Evolutionary conservation across 2,113 vertebrate species (phyloP), one percentile per base, ranked within the genome.

Genomic region (Lepidothrix coronata): DNA sequence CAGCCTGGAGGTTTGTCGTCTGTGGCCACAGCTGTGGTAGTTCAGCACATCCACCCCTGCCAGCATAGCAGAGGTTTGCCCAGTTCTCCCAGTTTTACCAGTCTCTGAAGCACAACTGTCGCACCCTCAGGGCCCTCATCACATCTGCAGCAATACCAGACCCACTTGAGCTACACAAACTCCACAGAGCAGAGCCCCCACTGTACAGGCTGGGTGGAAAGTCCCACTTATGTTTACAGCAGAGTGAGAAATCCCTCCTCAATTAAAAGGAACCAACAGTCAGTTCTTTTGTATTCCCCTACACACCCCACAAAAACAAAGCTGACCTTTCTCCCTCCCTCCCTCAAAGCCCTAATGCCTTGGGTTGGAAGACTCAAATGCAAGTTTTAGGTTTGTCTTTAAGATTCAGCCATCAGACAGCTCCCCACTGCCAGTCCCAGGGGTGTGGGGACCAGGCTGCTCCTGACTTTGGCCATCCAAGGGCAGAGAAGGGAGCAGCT

Each of bases 381-480:
- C 14, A 51, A 58, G 3, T 23, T 67, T 71, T 67, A 49, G 39
- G 17, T 19, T 2, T 85, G 25, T 13, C 8, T 63, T 77, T n/a
- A 75, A 67, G n/a, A 46, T 14, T 73, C 55, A 49, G 1, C 20
- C 43, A 5, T 57, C 20, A 55, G 62, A 44, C n/a, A 51, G 37
- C n/a, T 91, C 28, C 17, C 28, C 24, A 8, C 4, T 37, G 22
- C 16, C 78, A 58, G 44, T 58, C 49, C 63, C 46, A 39, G 31
- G n/a, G 44, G 12, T 2, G 4, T 1, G 8, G 6, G 6, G 19
- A 7, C 0, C 20, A 70, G 19, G 12, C 17, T 78, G 16, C 73
- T 85, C 63, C 48, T 15, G 17, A 52, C 27, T 70, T 48, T 3
- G 35, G 41, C 25, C 33, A 39, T 37, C 23, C 7, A 66, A 49